Evolutionary conservation across 2,888 invertebrate species (phyloP).

Genomic region (Rhogogaster chlorosoma): DNA sequence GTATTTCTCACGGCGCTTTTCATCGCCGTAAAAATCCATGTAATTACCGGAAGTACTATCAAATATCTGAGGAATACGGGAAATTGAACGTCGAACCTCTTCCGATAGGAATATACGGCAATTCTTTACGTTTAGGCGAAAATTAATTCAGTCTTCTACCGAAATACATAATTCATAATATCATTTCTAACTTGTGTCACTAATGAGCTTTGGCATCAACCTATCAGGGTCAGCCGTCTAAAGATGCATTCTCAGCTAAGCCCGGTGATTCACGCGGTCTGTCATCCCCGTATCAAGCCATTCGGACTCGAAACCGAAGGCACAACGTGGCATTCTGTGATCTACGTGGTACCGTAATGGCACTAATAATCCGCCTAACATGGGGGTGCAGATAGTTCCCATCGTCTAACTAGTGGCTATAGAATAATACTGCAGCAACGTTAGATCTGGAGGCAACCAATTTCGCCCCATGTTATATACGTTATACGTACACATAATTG

Average conservation of each 20-base stretch:
- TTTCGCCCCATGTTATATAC: not conserved
- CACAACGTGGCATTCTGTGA: conserved; percentile 27
- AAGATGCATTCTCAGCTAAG: conserved; percentile 21
- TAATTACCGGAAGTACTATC: not conserved
- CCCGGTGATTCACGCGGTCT: conserved; percentile 7
- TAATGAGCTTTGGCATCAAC: not conserved
- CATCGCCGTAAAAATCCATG: not conserved
- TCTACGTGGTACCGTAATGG: conserved; percentile 30
- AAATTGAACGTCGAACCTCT: too few relatives aligned
- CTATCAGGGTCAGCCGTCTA: not conserved
- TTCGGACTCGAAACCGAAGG: conserved; percentile 7
- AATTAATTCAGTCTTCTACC: too few relatives aligned
- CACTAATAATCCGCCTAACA: conserved; percentile 39
- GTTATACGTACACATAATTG: not conserved
- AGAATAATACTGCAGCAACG: not conserved
- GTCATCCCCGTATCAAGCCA: not conserved
- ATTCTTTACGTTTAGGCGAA: too few relatives aligned
- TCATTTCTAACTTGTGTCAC: not conserved
- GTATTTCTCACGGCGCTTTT: not conserved
- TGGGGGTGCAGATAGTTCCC: conserved; percentile 12
- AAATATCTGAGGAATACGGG: not conserved
- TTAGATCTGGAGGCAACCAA: not conserved
- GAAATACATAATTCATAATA: not conserved
- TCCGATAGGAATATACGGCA: too few relatives aligned
- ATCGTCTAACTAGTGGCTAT: not conserved